Conservation (phyloP, 1,140 invertebrate species). For the Chrysopa pallens region DNA sequence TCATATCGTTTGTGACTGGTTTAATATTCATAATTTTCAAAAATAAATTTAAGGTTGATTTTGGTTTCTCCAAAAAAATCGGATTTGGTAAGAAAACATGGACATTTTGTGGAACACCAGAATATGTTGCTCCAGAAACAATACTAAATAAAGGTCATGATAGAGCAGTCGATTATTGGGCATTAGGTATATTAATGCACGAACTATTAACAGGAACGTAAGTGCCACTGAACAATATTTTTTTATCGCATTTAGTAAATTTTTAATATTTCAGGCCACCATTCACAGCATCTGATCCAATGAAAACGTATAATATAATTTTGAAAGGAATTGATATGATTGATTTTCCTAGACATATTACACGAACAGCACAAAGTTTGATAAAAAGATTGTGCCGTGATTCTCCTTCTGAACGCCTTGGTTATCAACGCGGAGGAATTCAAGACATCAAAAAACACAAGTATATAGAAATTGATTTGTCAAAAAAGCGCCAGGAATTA, state of each 20-base stretch:
- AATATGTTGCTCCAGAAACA: conserved; percentile 55
- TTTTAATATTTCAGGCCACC: conserved; percentile 38
- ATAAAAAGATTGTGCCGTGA: conserved; percentile 82
- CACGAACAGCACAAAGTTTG: conserved; percentile 62
- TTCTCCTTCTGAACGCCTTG: conserved; percentile 80
- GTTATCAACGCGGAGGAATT: conserved; percentile 83
- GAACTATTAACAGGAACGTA: conserved; percentile 54
- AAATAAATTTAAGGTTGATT: conserved; percentile 66
- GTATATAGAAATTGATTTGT: conserved; percentile 28
- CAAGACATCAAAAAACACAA: conserved; percentile 89
- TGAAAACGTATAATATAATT: conserved; percentile 76
- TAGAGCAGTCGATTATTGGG: conserved; percentile 66
- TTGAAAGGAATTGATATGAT: conserved; percentile 58
- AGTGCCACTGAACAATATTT: too few relatives aligned
- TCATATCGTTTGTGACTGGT: too few relatives aligned
- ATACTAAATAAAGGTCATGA: conserved; percentile 57
- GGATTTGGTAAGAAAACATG: conserved; percentile 59
- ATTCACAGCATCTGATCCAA: conserved; percentile 60
- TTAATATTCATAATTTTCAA: too few relatives aligned
- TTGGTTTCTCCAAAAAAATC: conserved; percentile 73
- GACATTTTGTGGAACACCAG: conserved; percentile 77
- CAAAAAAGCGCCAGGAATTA: neutral
- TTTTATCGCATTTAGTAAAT: too few relatives aligned
- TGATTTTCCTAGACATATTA: conserved; percentile 46
- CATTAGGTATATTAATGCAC: conserved; percentile 60